Evolutionary conservation across 2,113 vertebrate genomes (phyloP).

Genomic region (Perca schrenkii): DNA sequence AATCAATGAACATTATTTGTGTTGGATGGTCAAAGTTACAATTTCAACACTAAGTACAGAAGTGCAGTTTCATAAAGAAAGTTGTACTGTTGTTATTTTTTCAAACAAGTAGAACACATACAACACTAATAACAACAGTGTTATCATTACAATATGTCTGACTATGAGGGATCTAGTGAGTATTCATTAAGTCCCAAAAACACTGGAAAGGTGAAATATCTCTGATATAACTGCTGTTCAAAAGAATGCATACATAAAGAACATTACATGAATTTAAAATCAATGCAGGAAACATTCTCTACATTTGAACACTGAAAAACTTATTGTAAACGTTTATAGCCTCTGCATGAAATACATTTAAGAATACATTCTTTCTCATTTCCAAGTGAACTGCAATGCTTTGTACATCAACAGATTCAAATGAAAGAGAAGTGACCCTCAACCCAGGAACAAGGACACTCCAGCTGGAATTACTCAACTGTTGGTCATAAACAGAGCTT

Average conservation of each 20-base stretch:
- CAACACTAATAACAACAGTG: no score
- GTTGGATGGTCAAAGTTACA: neutral
- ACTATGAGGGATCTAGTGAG: neutral
- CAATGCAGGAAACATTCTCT: neutral
- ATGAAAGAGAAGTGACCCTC: conserved; percentile 48
- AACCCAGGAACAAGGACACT: conserved; percentile 49
- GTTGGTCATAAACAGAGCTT: conserved; percentile 47
- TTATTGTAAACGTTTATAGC: neutral
- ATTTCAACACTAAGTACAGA: neutral
- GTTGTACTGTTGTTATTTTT: neutral
- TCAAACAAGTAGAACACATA: neutral
- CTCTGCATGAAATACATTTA: neutral
- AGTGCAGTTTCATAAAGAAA: neutral
- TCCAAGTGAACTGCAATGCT: neutral
- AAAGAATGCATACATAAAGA: neutral
- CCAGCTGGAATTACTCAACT: conserved; percentile 14
- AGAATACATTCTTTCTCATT: neutral
- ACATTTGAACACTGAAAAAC: neutral
- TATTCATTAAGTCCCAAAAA: neutral
- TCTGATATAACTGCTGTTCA: neutral
- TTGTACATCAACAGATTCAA: conserved; percentile 13
- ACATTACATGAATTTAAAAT: neutral
- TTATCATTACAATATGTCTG: neutral
- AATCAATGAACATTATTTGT: neutral
- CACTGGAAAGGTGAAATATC: neutral